A percentile compares a stretch with the other conserved stretches of the same genome.
These are phyloP conservation scores for Sphaerophoria rueppellii DNA, from an alignment of 2,888 invertebrate species.

Conservation along the genomic window DNA sequence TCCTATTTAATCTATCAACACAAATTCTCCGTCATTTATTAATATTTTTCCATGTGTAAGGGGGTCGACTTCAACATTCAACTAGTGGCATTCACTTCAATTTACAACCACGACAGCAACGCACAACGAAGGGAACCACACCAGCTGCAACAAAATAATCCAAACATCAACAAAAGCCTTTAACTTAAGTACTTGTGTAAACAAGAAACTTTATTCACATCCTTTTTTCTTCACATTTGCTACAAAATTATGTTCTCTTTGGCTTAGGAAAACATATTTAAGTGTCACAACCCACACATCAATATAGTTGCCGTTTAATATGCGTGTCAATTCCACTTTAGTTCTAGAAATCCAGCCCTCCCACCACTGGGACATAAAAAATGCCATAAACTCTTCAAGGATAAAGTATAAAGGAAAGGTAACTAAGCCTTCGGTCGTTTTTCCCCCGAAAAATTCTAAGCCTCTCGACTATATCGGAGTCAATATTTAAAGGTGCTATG, in stretches of 20 bases:
- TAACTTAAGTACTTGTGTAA: constrained; percentile 3
- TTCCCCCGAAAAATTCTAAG: background rate
- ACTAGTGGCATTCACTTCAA: no score
- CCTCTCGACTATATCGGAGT: background rate
- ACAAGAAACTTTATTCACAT: background rate
- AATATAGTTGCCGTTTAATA: constrained; percentile 20
- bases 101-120: no score
- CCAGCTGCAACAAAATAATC: no score
- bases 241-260: background rate
- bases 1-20: no score
- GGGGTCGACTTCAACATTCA: no score
- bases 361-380: background rate
- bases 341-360: no score
- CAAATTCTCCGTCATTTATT: no score
- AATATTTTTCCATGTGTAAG: no score
- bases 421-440: background rate
- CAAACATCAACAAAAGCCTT: background rate
- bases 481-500: constrained; percentile 56
- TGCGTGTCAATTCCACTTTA: constrained; percentile 1
- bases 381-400: constrained; percentile 20
- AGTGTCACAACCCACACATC: constrained; percentile 22
- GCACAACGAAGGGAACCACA: no score
- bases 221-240: background rate
- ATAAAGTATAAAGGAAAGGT: background rate
- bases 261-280: background rate